These are phyloP conservation scores for Mesitornis unicolor DNA, from an alignment of 2,113 vertebrate species.

Conservation along the genomic window DNA sequence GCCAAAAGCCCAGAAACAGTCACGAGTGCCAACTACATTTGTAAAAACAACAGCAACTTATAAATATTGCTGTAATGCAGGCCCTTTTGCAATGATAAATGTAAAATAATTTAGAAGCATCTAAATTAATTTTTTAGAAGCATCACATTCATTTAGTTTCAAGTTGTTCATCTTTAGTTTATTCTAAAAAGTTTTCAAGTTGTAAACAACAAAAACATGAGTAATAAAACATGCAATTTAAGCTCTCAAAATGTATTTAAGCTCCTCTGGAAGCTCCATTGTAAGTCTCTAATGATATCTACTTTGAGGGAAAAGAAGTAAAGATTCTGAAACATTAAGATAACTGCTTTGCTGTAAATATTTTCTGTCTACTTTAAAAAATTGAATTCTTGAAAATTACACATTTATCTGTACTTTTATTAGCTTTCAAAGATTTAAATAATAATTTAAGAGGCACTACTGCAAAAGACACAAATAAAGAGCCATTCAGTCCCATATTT, in stretches of 20 bases:
- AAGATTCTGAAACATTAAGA: not conserved
- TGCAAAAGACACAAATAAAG: not conserved
- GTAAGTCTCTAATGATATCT: not conserved
- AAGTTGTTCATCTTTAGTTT: not conserved
- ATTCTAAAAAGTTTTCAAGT: not conserved
- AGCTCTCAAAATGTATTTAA: not conserved
- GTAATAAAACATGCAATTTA: not conserved
- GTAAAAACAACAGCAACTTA: constrained; percentile 33
- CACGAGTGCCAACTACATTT: not conserved
- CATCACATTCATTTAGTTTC: not conserved
- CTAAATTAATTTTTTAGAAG: not conserved
- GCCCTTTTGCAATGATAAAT: not conserved
- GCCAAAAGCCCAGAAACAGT: constrained; percentile 44
- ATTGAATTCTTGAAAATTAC: not conserved
- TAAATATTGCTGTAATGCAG: constrained; percentile 22
- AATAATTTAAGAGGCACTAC: not conserved
- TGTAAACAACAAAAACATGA: not conserved
- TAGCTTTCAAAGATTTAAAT: not conserved
- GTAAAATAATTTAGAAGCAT: not conserved
- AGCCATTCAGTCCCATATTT: not conserved
- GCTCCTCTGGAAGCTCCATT: not conserved
- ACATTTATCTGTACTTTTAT: not conserved
- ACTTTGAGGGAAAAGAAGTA: not conserved
- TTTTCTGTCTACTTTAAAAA: not conserved
- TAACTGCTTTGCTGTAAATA: not conserved